Evolutionary conservation across 2,113 vertebrate genomes (phyloP).

Genomic region (Reinhardtius hippoglossoides): DNA sequence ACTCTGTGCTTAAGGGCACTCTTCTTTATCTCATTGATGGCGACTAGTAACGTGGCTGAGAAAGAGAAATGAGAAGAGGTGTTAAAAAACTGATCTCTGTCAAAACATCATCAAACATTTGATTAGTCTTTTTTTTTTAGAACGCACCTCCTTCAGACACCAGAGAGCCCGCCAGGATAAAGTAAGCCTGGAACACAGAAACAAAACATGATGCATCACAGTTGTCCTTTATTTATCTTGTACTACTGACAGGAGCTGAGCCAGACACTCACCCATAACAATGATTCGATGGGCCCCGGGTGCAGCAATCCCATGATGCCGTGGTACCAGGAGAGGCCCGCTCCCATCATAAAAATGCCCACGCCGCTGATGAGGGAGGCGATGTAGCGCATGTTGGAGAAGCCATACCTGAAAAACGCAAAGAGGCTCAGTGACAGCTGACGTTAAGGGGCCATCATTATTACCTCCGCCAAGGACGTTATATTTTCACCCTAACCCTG

Average conservation of each 20-base stretch:
- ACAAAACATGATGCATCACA: background rate
- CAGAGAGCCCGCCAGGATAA: slow-evolving; percentile 96
- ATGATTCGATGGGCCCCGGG: slow-evolving; percentile 93
- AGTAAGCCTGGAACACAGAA: slow-evolving; percentile 88
- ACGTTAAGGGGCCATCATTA: background rate
- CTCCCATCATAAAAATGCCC: slow-evolving; percentile 99
- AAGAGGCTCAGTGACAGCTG: accelerated
- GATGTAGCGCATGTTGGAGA: slow-evolving; percentile 99
- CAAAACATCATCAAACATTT: background rate
- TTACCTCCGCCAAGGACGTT: no score
- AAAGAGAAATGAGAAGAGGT: slow-evolving; percentile 31
- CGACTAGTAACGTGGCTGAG: slow-evolving; percentile 95
- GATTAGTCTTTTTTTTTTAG: background rate
- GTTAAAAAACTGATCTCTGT: background rate
- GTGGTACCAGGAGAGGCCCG: slow-evolving; percentile 98
- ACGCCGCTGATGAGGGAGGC: slow-evolving; percentile 97
- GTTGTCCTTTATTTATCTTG: background rate
- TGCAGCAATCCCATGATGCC: slow-evolving; percentile 95
- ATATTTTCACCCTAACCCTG: no score
- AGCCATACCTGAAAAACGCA: slow-evolving; percentile 88
- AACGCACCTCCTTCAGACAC: slow-evolving; percentile 97
- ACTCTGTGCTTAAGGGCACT: slow-evolving; percentile 87
- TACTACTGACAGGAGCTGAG: background rate
- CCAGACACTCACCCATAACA: slow-evolving; percentile 90
- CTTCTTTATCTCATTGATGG: slow-evolving; percentile 95